phyloP scores from a whole-genome alignment of 2,888 invertebrate genomes.

The Agapostemon virescens region DNA sequence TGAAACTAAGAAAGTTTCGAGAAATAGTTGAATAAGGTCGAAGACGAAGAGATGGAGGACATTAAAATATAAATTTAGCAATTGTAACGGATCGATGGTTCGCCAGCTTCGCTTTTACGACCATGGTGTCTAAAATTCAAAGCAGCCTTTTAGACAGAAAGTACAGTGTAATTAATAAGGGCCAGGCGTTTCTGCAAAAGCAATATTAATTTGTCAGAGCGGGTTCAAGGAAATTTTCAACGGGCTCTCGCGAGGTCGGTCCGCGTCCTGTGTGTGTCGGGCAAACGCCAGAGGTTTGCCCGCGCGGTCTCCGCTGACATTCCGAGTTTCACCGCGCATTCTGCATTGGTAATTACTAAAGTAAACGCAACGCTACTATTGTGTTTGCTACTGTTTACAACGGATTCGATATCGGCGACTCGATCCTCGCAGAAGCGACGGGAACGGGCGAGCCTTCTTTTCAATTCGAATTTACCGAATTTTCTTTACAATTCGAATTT shows the following conservation, averaged over 20 bases:
- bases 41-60: too few relatives aligned
- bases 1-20: too few relatives aligned
- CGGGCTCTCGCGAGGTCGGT: conserved; percentile 22
- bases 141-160: neutral
- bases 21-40: too few relatives aligned
- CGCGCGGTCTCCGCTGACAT: conserved; percentile 53
- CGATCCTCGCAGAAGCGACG: conserved; percentile 55
- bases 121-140: neutral
- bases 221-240: conserved; percentile 60
- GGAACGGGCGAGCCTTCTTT: conserved; percentile 16
- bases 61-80: too few relatives aligned
- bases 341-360: conserved; percentile 67
- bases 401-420: conserved; percentile 56
- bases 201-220: conserved; percentile 64
- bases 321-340: conserved; percentile 58
- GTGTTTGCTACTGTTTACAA: conserved; percentile 63
- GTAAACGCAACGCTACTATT: conserved; percentile 60
- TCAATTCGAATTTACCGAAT: neutral
- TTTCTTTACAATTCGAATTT: too few relatives aligned
- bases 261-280: conserved; percentile 26
- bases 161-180: neutral
- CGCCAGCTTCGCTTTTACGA: neutral
- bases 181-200: conserved; percentile 51
- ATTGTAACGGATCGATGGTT: too few relatives aligned
- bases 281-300: conserved; percentile 33